Conservation (phyloP, 2,888 invertebrate species). For the Caenorhabditis imperialis region DNA sequence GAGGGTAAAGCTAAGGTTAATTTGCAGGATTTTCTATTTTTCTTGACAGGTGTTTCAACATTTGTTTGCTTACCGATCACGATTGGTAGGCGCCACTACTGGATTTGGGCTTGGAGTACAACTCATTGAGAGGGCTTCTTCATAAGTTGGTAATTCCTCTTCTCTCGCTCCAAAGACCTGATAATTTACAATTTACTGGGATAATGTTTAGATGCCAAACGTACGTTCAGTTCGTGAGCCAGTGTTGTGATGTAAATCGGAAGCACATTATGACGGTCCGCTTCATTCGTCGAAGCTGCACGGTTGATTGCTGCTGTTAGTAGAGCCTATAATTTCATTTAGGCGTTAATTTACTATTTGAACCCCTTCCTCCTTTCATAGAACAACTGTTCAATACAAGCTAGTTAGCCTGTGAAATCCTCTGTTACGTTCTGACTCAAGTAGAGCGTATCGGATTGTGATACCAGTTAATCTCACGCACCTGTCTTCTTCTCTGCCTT, state of each 20-base stretch:
- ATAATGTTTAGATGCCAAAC: too few relatives aligned
- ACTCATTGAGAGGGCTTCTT: slow-evolving; percentile 64
- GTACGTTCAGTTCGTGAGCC: slow-evolving; percentile 59
- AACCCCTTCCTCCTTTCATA: too few relatives aligned
- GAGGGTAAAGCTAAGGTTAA: slow-evolving; percentile 29
- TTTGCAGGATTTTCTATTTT: neutral
- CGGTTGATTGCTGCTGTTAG: slow-evolving; percentile 63
- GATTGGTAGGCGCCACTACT: slow-evolving; percentile 11
- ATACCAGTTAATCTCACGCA: slow-evolving; percentile 16
- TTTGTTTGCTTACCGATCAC: slow-evolving; percentile 42
- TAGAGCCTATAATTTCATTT: slow-evolving; percentile 45
- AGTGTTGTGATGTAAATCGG: slow-evolving; percentile 61
- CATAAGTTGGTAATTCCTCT: slow-evolving; percentile 65
- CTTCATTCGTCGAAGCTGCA: slow-evolving; percentile 60
- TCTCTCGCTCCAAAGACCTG: slow-evolving; percentile 51
- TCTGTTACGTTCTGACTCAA: too few relatives aligned
- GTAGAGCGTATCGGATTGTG: slow-evolving; percentile 36
- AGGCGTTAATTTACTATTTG: neutral
- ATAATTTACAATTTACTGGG: too few relatives aligned
- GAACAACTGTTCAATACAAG: too few relatives aligned
- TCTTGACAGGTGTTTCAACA: too few relatives aligned
- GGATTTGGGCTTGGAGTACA: slow-evolving; percentile 56
- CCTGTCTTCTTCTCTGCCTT: slow-evolving; percentile 67
- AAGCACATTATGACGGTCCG: slow-evolving; percentile 59
- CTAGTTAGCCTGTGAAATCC: too few relatives aligned